Base-by-base conservation (phyloP, 2,797 vertebrate species). In the Phoeniculus purpureus region DNA sequence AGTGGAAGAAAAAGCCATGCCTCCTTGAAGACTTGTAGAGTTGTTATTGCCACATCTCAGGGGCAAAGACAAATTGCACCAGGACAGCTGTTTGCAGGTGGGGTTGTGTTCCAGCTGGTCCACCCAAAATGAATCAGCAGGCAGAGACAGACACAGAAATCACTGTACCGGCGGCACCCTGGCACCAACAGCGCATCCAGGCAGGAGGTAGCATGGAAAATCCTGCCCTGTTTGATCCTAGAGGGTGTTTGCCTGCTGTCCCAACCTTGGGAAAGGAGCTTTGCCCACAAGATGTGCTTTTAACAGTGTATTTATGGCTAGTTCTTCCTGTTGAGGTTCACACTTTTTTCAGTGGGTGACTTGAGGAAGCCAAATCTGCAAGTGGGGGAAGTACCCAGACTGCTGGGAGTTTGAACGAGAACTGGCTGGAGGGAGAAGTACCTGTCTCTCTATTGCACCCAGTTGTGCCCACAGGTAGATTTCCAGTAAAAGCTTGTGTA, bases 371-470 rank as follows among this genome's bases (percentile, higher is more conserved):
- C 7, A 10, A 67, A 21, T 25, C 23, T 85, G 31, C 27, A n/a
- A 34, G 27, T 1, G 1, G 22, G 4, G 4, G 25, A 17, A 15
- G 12, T 58, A 9, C 14, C 18, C 59, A 23, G 26, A 11, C 8
- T 20, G 12, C 48, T 65, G 58, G 45, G 27, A 37, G 26, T 25
- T 34, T 8, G 34, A 60, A 37, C 34, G 64, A 56, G 61, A 73
- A 47, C 34, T 60, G 29, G 2, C 1, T 66, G 40, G 37, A 65
- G 16, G 50, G 21, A 64, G 17, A 40, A 64, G 19, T 7, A 3
- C 26, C 15, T 2, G 3, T 22, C 52, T 21, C 4, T 64, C 58
- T 26, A 5, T 32, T 1, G 0, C 32, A 48, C 2, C 32, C 43
- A 22, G 12, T 10, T 15, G 3, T 6, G 29, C 37, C 52, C 10